These are phyloP conservation scores for Radopholus similis DNA, from an alignment of 1,140 invertebrate genomes.

Conservation along the genomic window DNA sequence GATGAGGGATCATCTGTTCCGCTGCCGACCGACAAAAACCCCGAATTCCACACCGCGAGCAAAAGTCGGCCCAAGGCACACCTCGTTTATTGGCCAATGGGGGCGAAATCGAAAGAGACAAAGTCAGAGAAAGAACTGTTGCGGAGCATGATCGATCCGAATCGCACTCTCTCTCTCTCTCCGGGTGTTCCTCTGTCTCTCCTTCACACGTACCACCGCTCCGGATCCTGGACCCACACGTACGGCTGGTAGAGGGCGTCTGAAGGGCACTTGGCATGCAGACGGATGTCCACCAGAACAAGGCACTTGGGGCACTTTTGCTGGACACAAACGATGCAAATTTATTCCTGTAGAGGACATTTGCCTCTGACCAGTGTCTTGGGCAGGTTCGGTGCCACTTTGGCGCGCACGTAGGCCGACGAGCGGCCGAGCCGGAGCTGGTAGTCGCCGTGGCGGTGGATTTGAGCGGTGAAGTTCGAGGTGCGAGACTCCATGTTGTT, in stretches of 20 bases:
- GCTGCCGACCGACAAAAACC: not conserved
- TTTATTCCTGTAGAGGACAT: not conserved
- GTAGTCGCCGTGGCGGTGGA: constrained; percentile 41
- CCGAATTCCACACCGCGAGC: not conserved
- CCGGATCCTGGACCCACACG: constrained; percentile 7
- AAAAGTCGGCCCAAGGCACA: not conserved
- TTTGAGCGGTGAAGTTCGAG: constrained; percentile 38
- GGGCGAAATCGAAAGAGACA: not conserved
- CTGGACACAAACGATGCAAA: constrained; percentile 12
- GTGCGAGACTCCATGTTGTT: constrained; percentile 41
- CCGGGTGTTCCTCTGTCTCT: not conserved
- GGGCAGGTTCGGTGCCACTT: constrained; percentile 17
- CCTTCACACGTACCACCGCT: constrained; percentile 12
- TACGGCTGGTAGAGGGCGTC: constrained; percentile 20
- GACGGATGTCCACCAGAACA: constrained; percentile 26
- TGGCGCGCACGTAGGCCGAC: constrained; percentile 22
- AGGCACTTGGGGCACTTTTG: constrained; percentile 35
- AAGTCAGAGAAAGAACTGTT: no score
- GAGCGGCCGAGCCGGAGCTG: constrained; percentile 21
- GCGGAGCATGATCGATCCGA: no score
- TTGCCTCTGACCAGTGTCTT: constrained; percentile 14
- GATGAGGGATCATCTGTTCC: no score
- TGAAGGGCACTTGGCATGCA: constrained; percentile 24
- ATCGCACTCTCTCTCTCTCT: not conserved
- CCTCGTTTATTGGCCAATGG: not conserved